Evolutionary conservation across 2,888 invertebrate genomes (phyloP).

Genomic region (Eubasilissa splendida): DNA sequence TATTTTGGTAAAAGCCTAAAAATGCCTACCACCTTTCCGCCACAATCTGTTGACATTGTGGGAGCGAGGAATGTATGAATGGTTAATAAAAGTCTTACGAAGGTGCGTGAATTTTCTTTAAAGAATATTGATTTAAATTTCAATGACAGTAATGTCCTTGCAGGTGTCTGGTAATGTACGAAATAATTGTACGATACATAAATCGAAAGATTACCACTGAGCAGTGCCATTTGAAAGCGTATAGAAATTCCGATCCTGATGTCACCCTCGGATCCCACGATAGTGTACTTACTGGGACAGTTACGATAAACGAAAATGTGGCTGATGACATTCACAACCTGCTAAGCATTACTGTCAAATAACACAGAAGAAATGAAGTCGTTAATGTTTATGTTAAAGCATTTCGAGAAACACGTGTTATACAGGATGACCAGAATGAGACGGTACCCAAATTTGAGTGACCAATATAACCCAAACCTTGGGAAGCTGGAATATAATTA

Average conservation of each 20-base stretch:
- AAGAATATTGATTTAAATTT: too few relatives aligned
- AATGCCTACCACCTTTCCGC: too few relatives aligned
- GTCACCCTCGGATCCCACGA: slow-evolving; percentile 21
- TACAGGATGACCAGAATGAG: background rate
- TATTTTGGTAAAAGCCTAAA: too few relatives aligned
- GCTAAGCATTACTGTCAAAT: slow-evolving; percentile 22
- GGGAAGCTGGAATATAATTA: too few relatives aligned
- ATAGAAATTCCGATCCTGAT: background rate
- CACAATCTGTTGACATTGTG: too few relatives aligned
- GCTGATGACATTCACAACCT: slow-evolving; percentile 25
- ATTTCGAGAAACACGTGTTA: slow-evolving; percentile 33
- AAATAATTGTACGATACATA: background rate
- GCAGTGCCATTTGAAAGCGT: background rate
- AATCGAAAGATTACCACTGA: slow-evolving; percentile 10
- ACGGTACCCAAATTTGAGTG: too few relatives aligned
- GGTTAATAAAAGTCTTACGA: too few relatives aligned
- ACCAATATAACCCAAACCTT: too few relatives aligned
- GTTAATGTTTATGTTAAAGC: slow-evolving; percentile 26
- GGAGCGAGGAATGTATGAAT: too few relatives aligned
- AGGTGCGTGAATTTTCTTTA: too few relatives aligned
- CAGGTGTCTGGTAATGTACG: background rate
- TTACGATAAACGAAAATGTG: slow-evolving; percentile 9
- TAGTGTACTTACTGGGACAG: background rate
- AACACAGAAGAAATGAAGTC: slow-evolving; percentile 27
- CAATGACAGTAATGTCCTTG: too few relatives aligned